Conservation (phyloP, 2,888 invertebrate species). For the Alentia gelatinosa region DNA sequence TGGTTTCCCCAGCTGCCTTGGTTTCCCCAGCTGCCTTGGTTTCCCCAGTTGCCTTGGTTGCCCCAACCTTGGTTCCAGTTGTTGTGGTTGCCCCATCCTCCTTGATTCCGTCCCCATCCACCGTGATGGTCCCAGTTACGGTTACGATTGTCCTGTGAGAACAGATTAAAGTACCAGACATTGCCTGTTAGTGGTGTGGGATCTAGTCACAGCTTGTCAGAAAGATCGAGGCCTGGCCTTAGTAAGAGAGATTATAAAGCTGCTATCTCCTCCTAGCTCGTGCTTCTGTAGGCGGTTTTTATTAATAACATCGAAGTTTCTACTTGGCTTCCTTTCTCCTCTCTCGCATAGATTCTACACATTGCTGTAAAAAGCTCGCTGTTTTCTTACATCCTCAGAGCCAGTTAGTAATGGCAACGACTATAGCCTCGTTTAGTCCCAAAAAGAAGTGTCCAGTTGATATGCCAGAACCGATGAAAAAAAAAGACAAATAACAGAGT, state of each 20-base stretch:
- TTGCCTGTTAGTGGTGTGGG: too few relatives aligned
- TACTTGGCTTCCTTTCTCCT: neutral
- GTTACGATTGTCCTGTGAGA: constrained; percentile 46
- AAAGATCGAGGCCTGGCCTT: too few relatives aligned
- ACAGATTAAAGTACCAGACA: neutral
- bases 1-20: constrained; percentile 61
- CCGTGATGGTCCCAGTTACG: constrained; percentile 53
- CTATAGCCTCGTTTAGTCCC: constrained; percentile 1
- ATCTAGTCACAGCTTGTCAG: too few relatives aligned
- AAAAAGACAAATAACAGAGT: too few relatives aligned
- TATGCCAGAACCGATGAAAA: neutral
- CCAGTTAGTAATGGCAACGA: neutral
- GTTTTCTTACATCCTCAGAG: neutral
- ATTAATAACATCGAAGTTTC: neutral
- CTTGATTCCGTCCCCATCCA: constrained; percentile 53
- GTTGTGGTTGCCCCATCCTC: constrained; percentile 33
- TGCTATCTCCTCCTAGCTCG: too few relatives aligned
- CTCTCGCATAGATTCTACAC: neutral
- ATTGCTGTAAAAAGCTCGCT: neutral
- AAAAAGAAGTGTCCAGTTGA: neutral
- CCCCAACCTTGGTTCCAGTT: constrained; percentile 53
- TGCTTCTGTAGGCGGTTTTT: too few relatives aligned
- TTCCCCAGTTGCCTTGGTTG: constrained; percentile 60
- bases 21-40: constrained; percentile 68
- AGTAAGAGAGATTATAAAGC: too few relatives aligned